These are phyloP conservation scores for Agrypnus murinus DNA, from an alignment of 2,888 invertebrate genomes.

Conservation along the genomic window DNA sequence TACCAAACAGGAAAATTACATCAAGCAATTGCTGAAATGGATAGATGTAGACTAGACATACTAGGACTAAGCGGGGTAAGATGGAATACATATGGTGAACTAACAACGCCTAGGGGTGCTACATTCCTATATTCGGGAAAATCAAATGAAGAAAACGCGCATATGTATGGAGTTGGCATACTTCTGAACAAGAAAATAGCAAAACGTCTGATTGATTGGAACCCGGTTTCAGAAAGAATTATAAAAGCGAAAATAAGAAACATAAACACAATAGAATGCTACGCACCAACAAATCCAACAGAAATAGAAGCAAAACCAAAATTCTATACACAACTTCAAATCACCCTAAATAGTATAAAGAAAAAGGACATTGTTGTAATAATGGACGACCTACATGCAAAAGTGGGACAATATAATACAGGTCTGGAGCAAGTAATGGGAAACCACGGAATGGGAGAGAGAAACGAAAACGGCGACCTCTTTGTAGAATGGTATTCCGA, in stretches of 20 bases:
- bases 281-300: background rate
- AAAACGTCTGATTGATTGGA: no score
- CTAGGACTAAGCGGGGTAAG: no score
- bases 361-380: background rate
- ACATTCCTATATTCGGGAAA: background rate
- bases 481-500: background rate
- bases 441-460: background rate
- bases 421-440: slow-evolving; percentile 1
- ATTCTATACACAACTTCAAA: background rate
- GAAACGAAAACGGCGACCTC: slow-evolving; percentile 3
- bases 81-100: no score
- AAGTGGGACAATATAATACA: slow-evolving; percentile 4
- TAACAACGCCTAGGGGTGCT: no score
- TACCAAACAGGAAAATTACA: no score
- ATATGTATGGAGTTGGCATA: background rate
- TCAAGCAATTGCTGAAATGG: no score
- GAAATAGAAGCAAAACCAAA: no score
- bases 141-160: background rate
- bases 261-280: no score
- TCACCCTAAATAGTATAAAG: background rate
- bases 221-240: slow-evolving; percentile 1
- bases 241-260: background rate
- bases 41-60: no score
- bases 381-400: background rate
- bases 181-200: background rate